These are phyloP conservation scores for Diplodus puntazzo DNA, from an alignment of 2,797 vertebrate species.

Conservation along the genomic window DNA sequence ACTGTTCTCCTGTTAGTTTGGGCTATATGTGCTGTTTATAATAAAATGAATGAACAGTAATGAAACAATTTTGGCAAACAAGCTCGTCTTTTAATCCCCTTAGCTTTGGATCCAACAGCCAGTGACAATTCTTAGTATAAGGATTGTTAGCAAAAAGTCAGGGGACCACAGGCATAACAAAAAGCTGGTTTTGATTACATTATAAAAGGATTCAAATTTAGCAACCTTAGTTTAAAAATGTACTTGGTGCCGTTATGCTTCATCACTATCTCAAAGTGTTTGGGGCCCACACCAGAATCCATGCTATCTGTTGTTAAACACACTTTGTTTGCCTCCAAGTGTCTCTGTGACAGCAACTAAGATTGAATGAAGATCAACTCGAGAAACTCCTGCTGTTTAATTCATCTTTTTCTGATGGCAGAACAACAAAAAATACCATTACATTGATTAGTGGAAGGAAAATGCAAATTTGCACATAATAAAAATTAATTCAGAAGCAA, in stretches of 20 bases:
- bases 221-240: conserved; percentile 20
- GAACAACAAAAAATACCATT: conserved; percentile 11
- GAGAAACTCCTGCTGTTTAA: conserved; percentile 44
- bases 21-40: conserved; percentile 46
- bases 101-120: conserved; percentile 58
- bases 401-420: conserved; percentile 49
- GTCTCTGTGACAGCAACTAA: conserved; percentile 43
- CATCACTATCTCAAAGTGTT: conserved; percentile 31
- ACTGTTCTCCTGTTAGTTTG: conserved; percentile 41
- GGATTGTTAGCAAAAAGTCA: conserved; percentile 34
- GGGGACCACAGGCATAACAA: conserved; percentile 5
- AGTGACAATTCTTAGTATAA: conserved; percentile 48
- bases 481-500: conserved; percentile 57
- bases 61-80: conserved; percentile 53
- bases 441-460: conserved; percentile 65
- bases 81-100: conserved; percentile 67
- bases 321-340: conserved; percentile 40
- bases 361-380: conserved; percentile 41
- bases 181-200: conserved; percentile 37
- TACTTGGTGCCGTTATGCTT: conserved; percentile 11
- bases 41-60: conserved; percentile 58
- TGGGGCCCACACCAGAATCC: conserved; percentile 9
- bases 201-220: conserved; percentile 38
- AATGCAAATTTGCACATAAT: conserved; percentile 65
- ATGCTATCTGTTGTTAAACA: conserved; percentile 28